These are phyloP conservation scores for Pholis gunnellus DNA, from an alignment of 2,113 vertebrate species.

Conservation along the genomic window DNA sequence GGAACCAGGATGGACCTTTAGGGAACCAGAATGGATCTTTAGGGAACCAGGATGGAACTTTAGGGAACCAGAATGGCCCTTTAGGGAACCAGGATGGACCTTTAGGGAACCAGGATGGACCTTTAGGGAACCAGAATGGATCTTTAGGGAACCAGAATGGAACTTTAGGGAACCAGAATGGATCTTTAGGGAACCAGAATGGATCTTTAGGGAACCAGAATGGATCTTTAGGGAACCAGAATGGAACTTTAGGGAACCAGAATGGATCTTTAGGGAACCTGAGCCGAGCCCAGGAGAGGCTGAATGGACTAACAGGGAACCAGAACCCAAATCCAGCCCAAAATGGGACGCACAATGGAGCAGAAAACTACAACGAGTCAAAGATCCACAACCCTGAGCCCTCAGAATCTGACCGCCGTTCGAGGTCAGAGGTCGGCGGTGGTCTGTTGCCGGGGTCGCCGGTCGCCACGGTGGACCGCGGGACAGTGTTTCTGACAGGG, in stretches of 20 bases:
- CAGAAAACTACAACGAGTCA: not conserved
- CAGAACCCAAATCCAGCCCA: not conserved
- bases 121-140: no score
- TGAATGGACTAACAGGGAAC: fast-evolving
- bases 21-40: not conserved
- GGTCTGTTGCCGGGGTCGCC: conserved; percentile 81
- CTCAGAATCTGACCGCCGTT: fast-evolving
- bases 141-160: no score
- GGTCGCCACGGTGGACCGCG: conserved; percentile 80
- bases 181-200: not conserved
- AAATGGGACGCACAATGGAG: not conserved
- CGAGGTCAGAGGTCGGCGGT: not conserved
- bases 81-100: no score
- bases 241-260: not conserved
- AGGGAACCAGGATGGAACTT: not conserved
- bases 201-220: not conserved
- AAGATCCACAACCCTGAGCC: fast-evolving
- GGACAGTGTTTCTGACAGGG: conserved; percentile 90
- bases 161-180: no score
- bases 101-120: no score
- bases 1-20: not conserved
- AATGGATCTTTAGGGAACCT: not conserved
- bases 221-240: not conserved
- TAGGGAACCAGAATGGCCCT: not conserved
- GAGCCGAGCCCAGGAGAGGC: not conserved